Base-by-base conservation (phyloP, 1,140 invertebrate species). In the Brachionus koreanus region DNA sequence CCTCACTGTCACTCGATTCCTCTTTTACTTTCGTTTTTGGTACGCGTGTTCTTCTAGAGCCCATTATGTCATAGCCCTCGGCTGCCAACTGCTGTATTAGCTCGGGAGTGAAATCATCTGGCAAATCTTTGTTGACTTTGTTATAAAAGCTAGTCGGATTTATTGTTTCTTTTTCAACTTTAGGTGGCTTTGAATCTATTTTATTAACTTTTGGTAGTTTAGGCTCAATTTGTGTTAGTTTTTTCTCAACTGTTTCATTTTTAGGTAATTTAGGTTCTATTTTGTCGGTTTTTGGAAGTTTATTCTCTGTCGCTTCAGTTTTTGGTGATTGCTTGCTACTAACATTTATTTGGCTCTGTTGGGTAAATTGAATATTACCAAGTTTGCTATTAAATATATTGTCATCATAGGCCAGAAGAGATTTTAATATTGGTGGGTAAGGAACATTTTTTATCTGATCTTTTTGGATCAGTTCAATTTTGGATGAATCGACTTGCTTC, bases 91-190 rank as follows among this genome's bases (percentile, higher is more conserved):
- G 57, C 35, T 65, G 12, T 12, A 82, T 82, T 23, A 82, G 52
- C 35, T 82, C 79, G 10, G 79, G 79, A 2, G 79, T 82, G 65
- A 82, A 82, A 37, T 67, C 79, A 69, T 65, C 57, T 25, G 79
- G 79, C 16, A 82, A 29, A 46, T 49, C 12, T 42, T 61, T 33
- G 2, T 35, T 39, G 9, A 33, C 9, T 65, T 79, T 79, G 7
- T 33, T 29, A n/a, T 79, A 49, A 61, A 43, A 35, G 7, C 37
- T 23, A 37, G 12, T 16, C 12, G 67, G 9, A 13, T 43, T 43
- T 25, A 61, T 19, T n/a, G 29, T 5, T 43, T 79, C 57, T 39
- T 42, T 25, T 61, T 33, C 49, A 5, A 33, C n/a, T 25, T 43
- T 19, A 0, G 39, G 42, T 29, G n/a, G 13, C n/a, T 7, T 69